Evolutionary conservation across 2,888 invertebrate species (phyloP).

Genomic region (Eueremaeus valkanovi): DNA sequence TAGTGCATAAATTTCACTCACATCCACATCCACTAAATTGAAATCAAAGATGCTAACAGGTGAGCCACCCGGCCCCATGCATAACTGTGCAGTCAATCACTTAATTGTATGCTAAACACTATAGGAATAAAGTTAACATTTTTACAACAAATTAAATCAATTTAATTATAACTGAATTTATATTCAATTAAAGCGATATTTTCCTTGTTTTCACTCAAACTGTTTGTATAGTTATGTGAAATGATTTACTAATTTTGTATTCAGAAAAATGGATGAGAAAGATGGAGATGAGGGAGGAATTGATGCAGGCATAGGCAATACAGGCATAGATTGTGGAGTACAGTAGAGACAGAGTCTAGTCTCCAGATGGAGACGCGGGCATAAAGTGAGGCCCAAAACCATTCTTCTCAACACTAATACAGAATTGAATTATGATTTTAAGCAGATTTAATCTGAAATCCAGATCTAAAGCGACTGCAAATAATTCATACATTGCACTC

Average conservation of each 20-base stretch:
- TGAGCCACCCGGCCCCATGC: not conserved
- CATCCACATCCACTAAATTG: not conserved
- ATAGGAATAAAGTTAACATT: not conserved
- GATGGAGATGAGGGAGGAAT: not conserved
- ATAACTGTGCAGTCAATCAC: not conserved
- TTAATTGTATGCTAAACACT: not conserved
- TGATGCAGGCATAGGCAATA: not conserved
- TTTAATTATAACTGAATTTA: not conserved
- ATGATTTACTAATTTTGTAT: no score
- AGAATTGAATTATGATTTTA: not conserved
- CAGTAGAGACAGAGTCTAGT: no score
- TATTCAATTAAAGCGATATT: not conserved
- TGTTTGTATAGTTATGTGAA: not conserved
- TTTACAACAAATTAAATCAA: not conserved
- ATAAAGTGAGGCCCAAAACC: not conserved
- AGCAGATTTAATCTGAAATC: slow-evolving; percentile 12
- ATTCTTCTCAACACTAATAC: not conserved
- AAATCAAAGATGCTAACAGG: slow-evolving; percentile 17
- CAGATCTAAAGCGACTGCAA: not conserved
- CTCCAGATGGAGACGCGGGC: slow-evolving; percentile 12
- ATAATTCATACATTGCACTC: slow-evolving; percentile 1
- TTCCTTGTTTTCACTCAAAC: not conserved
- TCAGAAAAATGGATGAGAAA: not conserved
- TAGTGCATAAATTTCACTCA: slow-evolving; percentile 23
- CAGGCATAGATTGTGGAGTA: not conserved